Percentiles rank a stretch among this genome's conserved stretches.
These are phyloP conservation scores for Craniophora ligustri DNA, from an alignment of 2,888 invertebrate species.

Conservation along the genomic window DNA sequence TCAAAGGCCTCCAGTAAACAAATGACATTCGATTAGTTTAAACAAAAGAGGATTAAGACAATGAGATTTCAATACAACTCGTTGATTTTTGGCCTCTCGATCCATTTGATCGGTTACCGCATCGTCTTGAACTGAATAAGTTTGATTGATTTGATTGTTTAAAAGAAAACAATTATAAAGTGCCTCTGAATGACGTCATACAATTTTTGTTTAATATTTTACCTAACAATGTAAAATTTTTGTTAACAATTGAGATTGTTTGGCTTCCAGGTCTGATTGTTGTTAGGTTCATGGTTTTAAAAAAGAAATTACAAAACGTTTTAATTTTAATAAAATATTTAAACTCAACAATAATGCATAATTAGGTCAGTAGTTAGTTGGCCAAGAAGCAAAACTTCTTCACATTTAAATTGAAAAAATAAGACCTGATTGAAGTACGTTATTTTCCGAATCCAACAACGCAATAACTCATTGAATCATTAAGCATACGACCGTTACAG, in stretches of 20 bases:
- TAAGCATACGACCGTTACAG: slow-evolving; percentile 66
- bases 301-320: background rate
- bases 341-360: slow-evolving; percentile 2
- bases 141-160: slow-evolving; percentile 45
- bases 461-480: slow-evolving; percentile 74
- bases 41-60: slow-evolving; percentile 61
- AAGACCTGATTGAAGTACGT: slow-evolving; percentile 50
- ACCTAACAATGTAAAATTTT: background rate
- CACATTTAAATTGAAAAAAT: slow-evolving; percentile 35
- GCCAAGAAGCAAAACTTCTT: slow-evolving; percentile 33
- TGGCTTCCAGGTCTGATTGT: background rate
- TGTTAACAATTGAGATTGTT: background rate
- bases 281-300: background rate
- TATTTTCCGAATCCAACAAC: slow-evolving; percentile 48
- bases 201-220: background rate
- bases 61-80: slow-evolving; percentile 50
- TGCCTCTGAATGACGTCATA: background rate
- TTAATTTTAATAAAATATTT: too few relatives aligned
- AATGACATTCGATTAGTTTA: slow-evolving; percentile 62
- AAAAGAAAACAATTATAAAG: slow-evolving; percentile 13
- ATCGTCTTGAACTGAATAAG: slow-evolving; percentile 40
- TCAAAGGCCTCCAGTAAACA: slow-evolving; percentile 57
- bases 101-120: slow-evolving; percentile 66
- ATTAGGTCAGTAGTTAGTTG: slow-evolving; percentile 24
- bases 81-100: slow-evolving; percentile 58